These are phyloP conservation scores for Aricia agestis DNA, from an alignment of 1,140 invertebrate species.

Conservation along the genomic window DNA sequence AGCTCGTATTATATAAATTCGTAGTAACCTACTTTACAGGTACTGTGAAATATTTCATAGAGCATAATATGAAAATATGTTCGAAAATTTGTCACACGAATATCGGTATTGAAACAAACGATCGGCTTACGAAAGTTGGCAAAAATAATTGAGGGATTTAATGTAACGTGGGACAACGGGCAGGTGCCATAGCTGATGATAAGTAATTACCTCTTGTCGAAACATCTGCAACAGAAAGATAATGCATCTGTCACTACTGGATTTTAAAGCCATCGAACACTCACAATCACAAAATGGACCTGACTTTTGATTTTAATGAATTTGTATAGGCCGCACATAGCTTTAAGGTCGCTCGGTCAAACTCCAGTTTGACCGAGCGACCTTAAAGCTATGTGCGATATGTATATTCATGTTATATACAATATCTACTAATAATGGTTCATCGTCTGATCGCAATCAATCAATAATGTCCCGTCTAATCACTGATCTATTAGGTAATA, in stretches of 20 bases:
- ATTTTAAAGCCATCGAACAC: not conserved
- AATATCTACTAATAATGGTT: no score
- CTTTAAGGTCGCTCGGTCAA: no score
- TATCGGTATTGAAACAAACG: constrained; percentile 1
- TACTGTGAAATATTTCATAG: not conserved
- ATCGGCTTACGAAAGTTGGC: not conserved
- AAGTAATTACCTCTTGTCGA: not conserved
- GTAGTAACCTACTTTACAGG: not conserved
- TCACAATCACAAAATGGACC: not conserved
- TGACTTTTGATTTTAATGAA: no score
- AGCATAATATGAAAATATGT: not conserved
- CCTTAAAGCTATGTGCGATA: no score
- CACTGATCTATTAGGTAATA: no score
- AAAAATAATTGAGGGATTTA: not conserved
- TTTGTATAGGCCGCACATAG: no score
- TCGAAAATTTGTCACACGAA: constrained; percentile 3
- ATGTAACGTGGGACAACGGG: not conserved
- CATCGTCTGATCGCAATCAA: no score
- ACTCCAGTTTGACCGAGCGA: no score
- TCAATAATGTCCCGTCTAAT: no score
- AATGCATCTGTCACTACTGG: not conserved
- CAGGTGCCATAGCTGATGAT: not conserved
- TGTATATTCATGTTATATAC: no score
- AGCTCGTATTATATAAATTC: not conserved
- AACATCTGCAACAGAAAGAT: not conserved